These are phyloP conservation scores for Phymanthus crucifer DNA, from an alignment of 92 coral and sea anemone genomes.

Conservation along the genomic window DNA sequence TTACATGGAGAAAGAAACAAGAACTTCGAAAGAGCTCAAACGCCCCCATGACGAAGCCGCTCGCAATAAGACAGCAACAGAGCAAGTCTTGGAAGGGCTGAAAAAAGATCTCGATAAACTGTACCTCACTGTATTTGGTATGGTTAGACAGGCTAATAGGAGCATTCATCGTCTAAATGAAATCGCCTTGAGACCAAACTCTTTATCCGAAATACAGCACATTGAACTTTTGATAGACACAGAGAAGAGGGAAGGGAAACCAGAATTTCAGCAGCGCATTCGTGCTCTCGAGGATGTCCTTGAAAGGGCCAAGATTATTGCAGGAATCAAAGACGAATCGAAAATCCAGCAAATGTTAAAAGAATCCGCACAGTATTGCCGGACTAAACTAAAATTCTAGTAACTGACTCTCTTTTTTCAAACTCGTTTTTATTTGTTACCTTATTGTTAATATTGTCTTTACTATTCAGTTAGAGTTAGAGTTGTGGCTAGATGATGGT, in stretches of 20 bases:
- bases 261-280: conserved; percentile 35
- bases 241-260: conserved; percentile 33
- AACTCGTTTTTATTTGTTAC: too few relatives aligned
- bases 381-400: too few relatives aligned
- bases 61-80: conserved; percentile 8
- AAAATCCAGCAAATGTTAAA: neutral
- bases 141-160: neutral
- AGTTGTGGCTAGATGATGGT: too few relatives aligned
- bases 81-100: conserved; percentile 11
- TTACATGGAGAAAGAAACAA: conserved; percentile 1
- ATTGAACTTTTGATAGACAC: conserved; percentile 48
- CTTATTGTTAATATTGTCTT: too few relatives aligned
- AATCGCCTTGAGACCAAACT: conserved; percentile 51
- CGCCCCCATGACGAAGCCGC: conserved; percentile 21
- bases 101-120: neutral
- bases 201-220: conserved; percentile 35
- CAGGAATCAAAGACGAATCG: conserved; percentile 23
- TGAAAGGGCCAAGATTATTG: conserved; percentile 22
- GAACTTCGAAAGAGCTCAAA: conserved; percentile 17
- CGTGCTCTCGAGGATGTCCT: conserved; percentile 24
- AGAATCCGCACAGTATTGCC: neutral
- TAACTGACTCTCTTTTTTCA: too few relatives aligned
- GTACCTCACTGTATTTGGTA: neutral
- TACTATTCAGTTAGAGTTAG: too few relatives aligned
- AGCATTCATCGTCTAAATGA: conserved; percentile 22